These are phyloP conservation scores for Steinernema feltiae DNA, from an alignment of 1,140 invertebrate genomes.

Conservation along the genomic window DNA sequence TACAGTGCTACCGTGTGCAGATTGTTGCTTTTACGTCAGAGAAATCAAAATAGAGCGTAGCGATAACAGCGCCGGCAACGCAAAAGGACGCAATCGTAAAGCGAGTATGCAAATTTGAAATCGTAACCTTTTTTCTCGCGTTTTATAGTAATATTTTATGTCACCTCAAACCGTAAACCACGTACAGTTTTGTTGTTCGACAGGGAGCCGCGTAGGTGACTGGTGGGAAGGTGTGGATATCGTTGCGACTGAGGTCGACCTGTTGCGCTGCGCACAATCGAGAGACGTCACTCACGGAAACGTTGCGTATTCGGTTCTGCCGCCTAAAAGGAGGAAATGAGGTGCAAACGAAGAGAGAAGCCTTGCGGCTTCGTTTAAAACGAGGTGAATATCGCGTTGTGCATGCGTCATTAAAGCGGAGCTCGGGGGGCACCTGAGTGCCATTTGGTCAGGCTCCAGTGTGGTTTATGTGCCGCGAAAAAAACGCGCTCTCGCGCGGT, in stretches of 20 bases:
- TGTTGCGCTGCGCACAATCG: neutral
- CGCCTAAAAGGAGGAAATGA: neutral
- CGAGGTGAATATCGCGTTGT: too few species aligned
- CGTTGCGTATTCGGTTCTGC: neutral
- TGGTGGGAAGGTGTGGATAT: neutral
- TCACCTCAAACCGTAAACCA: too few species aligned
- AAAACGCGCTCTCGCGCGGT: conserved; percentile 2
- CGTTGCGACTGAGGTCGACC: conserved; percentile 3
- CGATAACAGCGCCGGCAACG: neutral
- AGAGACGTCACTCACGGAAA: neutral
- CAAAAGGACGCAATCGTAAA: neutral
- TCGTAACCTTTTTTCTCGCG: neutral
- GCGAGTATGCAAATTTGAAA: neutral
- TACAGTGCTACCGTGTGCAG: neutral
- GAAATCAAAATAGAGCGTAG: neutral
- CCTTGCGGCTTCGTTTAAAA: too few species aligned
- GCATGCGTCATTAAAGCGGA: conserved; percentile 8
- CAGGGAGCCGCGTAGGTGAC: conserved; percentile 5
- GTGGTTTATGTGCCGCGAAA: conserved; percentile 13
- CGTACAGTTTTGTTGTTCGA: neutral
- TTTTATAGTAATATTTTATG: conserved; percentile 1
- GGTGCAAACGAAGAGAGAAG: too few species aligned
- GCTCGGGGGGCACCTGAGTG: neutral
- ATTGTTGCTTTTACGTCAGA: neutral
- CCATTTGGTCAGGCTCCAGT: conserved; percentile 5